Evolutionary conservation across 2,113 vertebrate species (phyloP), one percentile per base, ranked within the genome.

Genomic region (Petrocephalus microphthalmus): DNA sequence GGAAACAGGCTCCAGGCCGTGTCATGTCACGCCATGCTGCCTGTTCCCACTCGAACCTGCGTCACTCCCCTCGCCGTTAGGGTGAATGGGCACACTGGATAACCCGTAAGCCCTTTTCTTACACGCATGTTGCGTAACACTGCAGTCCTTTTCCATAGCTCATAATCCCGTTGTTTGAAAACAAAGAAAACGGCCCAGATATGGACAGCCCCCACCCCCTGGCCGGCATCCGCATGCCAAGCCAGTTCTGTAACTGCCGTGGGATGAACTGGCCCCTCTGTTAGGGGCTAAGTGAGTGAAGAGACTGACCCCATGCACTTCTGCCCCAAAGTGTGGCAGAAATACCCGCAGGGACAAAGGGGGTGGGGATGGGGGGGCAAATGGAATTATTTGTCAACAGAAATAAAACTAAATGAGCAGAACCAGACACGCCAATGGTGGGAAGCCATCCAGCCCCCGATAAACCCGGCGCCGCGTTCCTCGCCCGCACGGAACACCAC

Each of bases 351-450:
- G 86, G 89, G 90, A 93, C 93, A 91, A 91, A 93, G 91, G 93
- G 85, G 0, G 87, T 88, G 92, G 89, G 92, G 91, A 42, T 89
- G 92, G 91, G 89, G 91, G 87, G 29, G 47, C 88, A 90, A 89
- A 93, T 93, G 89, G 92, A 92, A 90, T 93, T 84, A 91, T 93
- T 89, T 86, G 86, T 51, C 88, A 94, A 91, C 90, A 92, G 92
- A 92, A 92, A 92, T 92, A 92, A 92, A 92, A 90, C 92, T 89
- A 93, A 86, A 22, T 19, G 53, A 42, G 29, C 1, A 53, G 49
- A 37, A 45, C 64, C 42, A 57, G 74, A 56, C 10, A 60, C 53
- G 47, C 90, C 92, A 91, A 91, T 89, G 86, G 87, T 92, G 90
- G 90, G 89, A 92, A 87, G 20, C 13, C 87, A 42, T 82, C 22